phyloP scores from a whole-genome alignment of 1,140 invertebrate genomes.

The Phymorhynchus buccinoides region DNA sequence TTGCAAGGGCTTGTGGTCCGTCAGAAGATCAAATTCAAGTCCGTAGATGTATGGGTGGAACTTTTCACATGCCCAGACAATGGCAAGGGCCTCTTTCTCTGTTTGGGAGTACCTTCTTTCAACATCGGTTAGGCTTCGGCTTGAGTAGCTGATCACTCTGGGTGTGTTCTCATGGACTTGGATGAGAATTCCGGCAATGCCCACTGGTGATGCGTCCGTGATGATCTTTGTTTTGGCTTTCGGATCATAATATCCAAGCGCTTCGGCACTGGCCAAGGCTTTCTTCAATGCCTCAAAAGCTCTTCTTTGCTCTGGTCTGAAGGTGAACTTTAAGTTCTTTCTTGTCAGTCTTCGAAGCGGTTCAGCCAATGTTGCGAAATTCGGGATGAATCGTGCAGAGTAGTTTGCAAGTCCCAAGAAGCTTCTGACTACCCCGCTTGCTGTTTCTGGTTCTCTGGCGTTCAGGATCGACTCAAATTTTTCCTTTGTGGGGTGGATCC shows the following conservation, averaged over 20 bases:
- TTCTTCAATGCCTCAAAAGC: constrained; percentile 29
- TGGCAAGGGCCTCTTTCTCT: constrained; percentile 72
- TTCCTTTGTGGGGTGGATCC: neutral
- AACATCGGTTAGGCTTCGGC: constrained; percentile 40
- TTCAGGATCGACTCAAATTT: constrained; percentile 41
- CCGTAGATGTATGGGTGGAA: constrained; percentile 73
- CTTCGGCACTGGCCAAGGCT: neutral
- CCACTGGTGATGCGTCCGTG: constrained; percentile 42
- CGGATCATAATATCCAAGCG: constrained; percentile 30
- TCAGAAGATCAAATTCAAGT: constrained; percentile 66
- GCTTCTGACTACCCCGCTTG: constrained; percentile 41
- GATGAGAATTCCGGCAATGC: constrained; percentile 40
- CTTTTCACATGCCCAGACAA: constrained; percentile 72
- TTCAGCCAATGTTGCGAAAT: constrained; percentile 44
- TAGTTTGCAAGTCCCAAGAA: constrained; percentile 52
- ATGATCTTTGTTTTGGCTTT: constrained; percentile 35
- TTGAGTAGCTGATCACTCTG: constrained; percentile 56
- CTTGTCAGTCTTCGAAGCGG: constrained; percentile 42
- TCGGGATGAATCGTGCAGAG: constrained; percentile 40
- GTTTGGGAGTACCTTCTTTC: constrained; percentile 68
- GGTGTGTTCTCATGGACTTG: constrained; percentile 38
- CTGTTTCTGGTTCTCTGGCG: constrained; percentile 38
- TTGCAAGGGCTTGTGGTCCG: constrained; percentile 68
- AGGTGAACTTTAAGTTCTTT: constrained; percentile 39
- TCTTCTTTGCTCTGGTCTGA: neutral